Evolutionary conservation across 2,797 vertebrate species (phyloP).

Genomic region (Hozukius guyotensis): DNA sequence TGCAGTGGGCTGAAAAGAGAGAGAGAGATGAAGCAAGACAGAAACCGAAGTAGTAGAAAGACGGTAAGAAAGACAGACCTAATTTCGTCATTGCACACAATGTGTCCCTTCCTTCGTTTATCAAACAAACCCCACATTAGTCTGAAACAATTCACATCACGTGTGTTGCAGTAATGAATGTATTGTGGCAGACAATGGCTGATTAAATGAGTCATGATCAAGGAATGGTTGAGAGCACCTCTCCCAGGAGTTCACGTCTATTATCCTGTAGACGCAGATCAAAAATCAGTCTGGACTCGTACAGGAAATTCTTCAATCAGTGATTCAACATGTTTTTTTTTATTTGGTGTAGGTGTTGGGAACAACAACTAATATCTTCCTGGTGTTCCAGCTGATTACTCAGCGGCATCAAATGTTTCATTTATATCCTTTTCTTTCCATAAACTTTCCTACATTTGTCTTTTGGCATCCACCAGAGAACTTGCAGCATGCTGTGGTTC

Average conservation of each 20-base stretch:
- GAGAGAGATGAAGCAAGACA: not conserved
- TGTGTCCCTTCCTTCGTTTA: not conserved
- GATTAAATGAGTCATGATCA: conserved; percentile 27
- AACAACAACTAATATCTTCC: not conserved
- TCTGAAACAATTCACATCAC: not conserved
- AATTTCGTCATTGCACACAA: not conserved
- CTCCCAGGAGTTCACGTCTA: not conserved
- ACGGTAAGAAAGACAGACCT: not conserved
- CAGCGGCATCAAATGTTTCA: not conserved
- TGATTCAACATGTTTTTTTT: not conserved
- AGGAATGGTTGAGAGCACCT: not conserved
- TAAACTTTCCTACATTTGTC: not conserved
- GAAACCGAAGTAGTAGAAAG: not conserved
- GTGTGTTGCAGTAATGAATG: not conserved
- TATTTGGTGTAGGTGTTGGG: not conserved
- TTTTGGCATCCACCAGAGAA: not conserved
- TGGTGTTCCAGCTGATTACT: not conserved
- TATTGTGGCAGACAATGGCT: not conserved
- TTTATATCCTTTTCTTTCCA: not conserved
- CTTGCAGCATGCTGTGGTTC: not conserved
- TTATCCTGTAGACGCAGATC: not conserved
- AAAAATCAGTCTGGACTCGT: not conserved
- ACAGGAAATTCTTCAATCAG: not conserved
- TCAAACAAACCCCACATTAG: not conserved
- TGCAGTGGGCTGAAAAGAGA: conserved; percentile 24